Conservation (phyloP, 2,888 invertebrate genomes). For the Nebria salina region DNA sequence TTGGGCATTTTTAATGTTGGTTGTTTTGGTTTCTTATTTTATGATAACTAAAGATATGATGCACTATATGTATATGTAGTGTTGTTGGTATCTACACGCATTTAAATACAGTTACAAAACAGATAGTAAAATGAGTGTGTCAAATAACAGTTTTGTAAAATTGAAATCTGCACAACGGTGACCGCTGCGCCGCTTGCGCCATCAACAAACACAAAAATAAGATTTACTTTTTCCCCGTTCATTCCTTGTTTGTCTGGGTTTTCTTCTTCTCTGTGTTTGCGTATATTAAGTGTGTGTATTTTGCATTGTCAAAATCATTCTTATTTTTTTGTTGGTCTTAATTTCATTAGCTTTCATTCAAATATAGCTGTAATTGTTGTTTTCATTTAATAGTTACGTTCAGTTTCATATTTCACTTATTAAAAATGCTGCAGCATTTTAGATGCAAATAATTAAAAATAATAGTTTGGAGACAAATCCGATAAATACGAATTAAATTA, state of each 20-base stretch:
- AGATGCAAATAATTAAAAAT: too few species aligned
- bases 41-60: too few species aligned
- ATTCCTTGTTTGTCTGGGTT: neutral
- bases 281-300: neutral
- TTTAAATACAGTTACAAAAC: slow-evolving; percentile 37
- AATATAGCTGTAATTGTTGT: too few species aligned
- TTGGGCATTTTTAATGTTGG: too few species aligned
- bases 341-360: neutral
- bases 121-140: slow-evolving; percentile 46
- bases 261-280: neutral
- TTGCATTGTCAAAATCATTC: neutral
- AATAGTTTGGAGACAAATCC: too few species aligned
- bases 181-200: neutral
- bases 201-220: slow-evolving; percentile 35
- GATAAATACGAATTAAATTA: neutral
- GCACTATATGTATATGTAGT: neutral
- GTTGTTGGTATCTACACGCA: neutral
- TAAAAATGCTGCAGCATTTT: too few species aligned
- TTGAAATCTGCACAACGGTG: slow-evolving; percentile 35
- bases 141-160: slow-evolving; percentile 46
- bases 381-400: too few species aligned
- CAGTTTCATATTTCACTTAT: too few species aligned
- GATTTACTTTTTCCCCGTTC: slow-evolving; percentile 45
- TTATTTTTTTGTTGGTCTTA: neutral
- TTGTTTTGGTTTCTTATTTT: too few species aligned